phyloP scores from a whole-genome alignment of 2,888 invertebrate genomes.

The Coelopa pilipes region DNA sequence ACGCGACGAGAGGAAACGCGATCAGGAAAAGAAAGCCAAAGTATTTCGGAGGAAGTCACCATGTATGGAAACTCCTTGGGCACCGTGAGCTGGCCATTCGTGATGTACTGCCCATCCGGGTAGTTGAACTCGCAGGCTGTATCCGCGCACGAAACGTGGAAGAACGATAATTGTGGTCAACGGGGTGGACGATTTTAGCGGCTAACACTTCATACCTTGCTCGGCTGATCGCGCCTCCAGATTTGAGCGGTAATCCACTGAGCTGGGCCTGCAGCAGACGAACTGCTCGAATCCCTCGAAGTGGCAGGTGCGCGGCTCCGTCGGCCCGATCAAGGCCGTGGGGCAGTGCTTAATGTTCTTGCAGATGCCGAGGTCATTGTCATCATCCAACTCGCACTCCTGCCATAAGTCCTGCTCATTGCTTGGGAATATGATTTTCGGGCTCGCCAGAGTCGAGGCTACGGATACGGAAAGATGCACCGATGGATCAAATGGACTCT shows the following conservation, averaged over 20 bases:
- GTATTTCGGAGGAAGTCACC: conserved; percentile 3
- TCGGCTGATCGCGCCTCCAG: background rate
- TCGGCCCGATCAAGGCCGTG: conserved; percentile 40
- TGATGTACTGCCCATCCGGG: conserved; percentile 5
- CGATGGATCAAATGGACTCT: too few relatives aligned
- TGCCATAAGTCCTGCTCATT: conserved; percentile 2
- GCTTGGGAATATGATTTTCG: conserved; percentile 13
- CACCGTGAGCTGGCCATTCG: conserved; percentile 15
- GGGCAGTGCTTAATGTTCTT: conserved; percentile 44
- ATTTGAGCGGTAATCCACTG: conserved; percentile 11
- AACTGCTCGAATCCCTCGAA: conserved; percentile 43
- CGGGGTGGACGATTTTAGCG: background rate
- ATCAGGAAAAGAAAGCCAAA: background rate
- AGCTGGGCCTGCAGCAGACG: conserved; percentile 44
- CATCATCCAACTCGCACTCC: conserved; percentile 5
- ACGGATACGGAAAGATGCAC: too few relatives aligned
- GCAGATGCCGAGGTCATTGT: conserved; percentile 38
- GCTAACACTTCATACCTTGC: background rate
- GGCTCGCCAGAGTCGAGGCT: background rate
- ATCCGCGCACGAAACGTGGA: background rate
- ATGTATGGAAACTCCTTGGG: conserved; percentile 41
- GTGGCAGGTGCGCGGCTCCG: conserved; percentile 43
- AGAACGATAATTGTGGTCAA: background rate
- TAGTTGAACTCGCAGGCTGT: conserved; percentile 8
- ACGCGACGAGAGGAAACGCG: background rate